Base-by-base conservation (phyloP, 2,797 vertebrate genomes). In the Salarias fasciatus region DNA sequence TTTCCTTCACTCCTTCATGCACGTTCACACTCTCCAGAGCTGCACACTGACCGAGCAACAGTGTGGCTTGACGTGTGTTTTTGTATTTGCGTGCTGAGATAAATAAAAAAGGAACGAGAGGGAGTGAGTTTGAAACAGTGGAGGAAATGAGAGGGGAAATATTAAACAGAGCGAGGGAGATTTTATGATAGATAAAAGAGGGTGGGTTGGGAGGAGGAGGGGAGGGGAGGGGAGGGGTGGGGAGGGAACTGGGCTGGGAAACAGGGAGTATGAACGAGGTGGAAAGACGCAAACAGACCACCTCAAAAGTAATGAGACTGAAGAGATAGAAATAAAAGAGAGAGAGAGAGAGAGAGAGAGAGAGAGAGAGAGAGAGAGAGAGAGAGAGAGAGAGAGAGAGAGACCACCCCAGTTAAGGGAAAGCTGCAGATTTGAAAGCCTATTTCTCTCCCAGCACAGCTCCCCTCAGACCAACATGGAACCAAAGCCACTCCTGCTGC, bases 401-500 rank as follows among this genome's bases (percentile, higher is more conserved):
- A 81, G 84, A 84, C 80, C 84, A 85, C 84, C 80, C 74, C 37
- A 72, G 70, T 78, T 51, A 83, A 29, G 72, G 53, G 63, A 81
- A 82, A n/a, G 45, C 72, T 52, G 65, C 60, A 75, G 63, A 75
- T 60, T 75, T 83, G 63, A 66, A 57, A 15, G 13, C 77, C 71
- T 73, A 63, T 63, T 72, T 77, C 69, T 83, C 70, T 80, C 67
- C 45, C 53, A 83, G n/a, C n/a, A n/a, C n/a, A n/a, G 68, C 68
- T 87, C 80, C 75, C 75, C 33, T 76, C 38, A 67, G 88, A 80
- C 76, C 76, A 80, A 79, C 74, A 61, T 65, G 49, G 60, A 82
- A n/a, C 79, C 64, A 68, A 56, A 83, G 63, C 49, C 3, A 0
- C 52, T 74, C 41, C 53, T 8, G 57, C 64, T 86, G 89, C 88